Evolutionary conservation across 2,888 invertebrate genomes (phyloP).

Genomic region (Muscina levida): DNA sequence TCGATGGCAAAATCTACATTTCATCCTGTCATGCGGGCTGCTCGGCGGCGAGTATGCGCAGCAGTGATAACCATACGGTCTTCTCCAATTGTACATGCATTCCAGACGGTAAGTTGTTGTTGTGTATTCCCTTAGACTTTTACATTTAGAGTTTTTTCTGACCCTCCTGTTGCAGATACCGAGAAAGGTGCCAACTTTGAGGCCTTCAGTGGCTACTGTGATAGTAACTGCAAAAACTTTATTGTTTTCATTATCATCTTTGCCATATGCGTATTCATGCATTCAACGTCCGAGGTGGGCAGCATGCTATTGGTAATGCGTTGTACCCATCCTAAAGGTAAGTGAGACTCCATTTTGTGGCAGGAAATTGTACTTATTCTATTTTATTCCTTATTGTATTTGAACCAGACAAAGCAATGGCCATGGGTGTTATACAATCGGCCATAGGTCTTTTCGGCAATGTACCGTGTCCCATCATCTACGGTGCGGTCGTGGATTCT

Average conservation of each 20-base stretch:
- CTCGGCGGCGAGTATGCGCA: constrained; percentile 82
- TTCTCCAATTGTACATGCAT: constrained; percentile 82
- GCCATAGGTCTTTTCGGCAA: constrained; percentile 96
- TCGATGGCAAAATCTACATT: constrained; percentile 90
- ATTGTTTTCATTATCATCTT: constrained; percentile 90
- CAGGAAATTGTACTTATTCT: background rate
- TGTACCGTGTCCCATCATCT: constrained; percentile 96
- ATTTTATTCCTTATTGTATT: background rate
- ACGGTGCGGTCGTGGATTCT: constrained; percentile 95
- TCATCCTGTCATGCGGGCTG: constrained; percentile 96
- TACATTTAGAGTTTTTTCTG: background rate
- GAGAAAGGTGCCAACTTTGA: constrained; percentile 64
- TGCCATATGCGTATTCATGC: constrained; percentile 93
- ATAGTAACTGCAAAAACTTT: constrained; percentile 88
- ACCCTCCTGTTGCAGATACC: constrained; percentile 39
- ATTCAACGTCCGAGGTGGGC: constrained; percentile 95
- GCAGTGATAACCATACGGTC: constrained; percentile 83
- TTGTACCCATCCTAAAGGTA: constrained; percentile 91
- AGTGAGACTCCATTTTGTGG: constrained; percentile 2
- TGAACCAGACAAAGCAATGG: constrained; percentile 92
- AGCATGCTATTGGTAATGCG: constrained; percentile 93
- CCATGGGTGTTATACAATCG: constrained; percentile 94
- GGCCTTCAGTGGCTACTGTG: constrained; percentile 90
- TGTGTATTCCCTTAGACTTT: too few relatives aligned
- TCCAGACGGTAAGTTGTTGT: constrained; percentile 73